Evolutionary conservation across 2,888 invertebrate species (phyloP), one percentile per base, ranked within the genome.

Genomic region (Hydroisotoma schaefferi): DNA sequence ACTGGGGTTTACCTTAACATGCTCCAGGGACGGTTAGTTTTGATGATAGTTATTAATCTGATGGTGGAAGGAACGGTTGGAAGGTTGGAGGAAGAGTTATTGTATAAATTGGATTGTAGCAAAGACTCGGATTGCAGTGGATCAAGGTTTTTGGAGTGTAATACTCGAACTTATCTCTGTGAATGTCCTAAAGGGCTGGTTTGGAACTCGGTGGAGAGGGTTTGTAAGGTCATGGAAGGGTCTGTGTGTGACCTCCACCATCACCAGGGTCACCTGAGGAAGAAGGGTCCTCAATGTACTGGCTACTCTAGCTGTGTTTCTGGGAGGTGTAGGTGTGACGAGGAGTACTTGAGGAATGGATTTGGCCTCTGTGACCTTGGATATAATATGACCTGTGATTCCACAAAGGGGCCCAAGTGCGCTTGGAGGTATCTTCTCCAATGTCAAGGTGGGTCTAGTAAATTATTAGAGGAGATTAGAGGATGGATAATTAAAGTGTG

Each of bases 301-400:
- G 27, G 47, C 26, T 47, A 59, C 40, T 59, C 59, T 20, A 27
- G 25, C 28, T 59, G 59, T 40, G 20, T 38, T 25, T 22, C 26
- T 33, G 48, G 54, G 20, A 27, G 20, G n/a, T 59, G 59, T 40
- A 26, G 26, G 1, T 59, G 59, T 48, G 43, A 59, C 38, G 59
- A 54, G 8, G 28, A 26, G 2, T 59, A 54, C 27, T 26, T 59
- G 12, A 5, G 48, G 10, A 54, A 54, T 38, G 54, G 54, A 2
- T 48, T 43, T 15, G 54, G 48, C 1, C 5, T 20, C 12, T 59
- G 59, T 23, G 27, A 47, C 4, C 59, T 59, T 1, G 25, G 59
- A 18, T 59, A 48, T 18, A 48, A 40, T 1, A 38, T 25, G 4
- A 18, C 44, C 10, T 59, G 59, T 28, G 25, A 23, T 18, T 3